Conservation (phyloP, 2,113 vertebrate genomes). For the Rhizomys pruinosus region DNA sequence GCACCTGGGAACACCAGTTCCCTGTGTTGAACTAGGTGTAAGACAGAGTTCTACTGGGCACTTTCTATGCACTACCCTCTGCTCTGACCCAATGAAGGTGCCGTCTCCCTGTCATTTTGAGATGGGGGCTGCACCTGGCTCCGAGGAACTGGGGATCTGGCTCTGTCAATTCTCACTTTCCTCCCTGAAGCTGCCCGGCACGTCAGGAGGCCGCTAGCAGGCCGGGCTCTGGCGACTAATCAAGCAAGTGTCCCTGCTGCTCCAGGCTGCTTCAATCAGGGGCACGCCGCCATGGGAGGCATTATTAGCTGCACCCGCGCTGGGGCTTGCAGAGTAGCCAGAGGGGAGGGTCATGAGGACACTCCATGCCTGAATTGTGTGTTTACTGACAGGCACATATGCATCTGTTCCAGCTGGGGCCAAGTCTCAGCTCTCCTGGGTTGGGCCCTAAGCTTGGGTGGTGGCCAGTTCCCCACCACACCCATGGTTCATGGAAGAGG, state of each 20-base stretch:
- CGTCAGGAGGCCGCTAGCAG: background rate
- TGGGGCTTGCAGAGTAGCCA: background rate
- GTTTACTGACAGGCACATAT: background rate
- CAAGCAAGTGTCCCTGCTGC: constrained; percentile 59
- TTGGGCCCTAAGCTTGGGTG: background rate
- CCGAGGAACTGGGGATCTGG: background rate
- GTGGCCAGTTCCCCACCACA: background rate
- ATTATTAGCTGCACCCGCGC: background rate
- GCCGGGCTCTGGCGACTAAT: constrained; percentile 51
- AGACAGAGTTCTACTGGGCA: background rate
- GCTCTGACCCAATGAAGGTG: background rate
- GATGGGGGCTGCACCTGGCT: background rate
- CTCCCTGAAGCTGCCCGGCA: background rate
- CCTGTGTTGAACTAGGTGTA: background rate
- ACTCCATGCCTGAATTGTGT: background rate
- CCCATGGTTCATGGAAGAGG: background rate
- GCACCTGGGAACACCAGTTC: rapidly evolving
- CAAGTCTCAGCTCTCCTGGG: rapidly evolving
- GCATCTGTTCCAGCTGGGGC: background rate
- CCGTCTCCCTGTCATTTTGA: background rate
- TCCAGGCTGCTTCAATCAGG: constrained; percentile 69
- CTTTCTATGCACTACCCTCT: background rate
- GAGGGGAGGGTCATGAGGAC: background rate
- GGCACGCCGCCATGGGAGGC: rapidly evolving
- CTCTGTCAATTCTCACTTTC: constrained; percentile 12